Base-by-base conservation (phyloP, 2,888 invertebrate species). In the Gisinianus flammeolus region DNA sequence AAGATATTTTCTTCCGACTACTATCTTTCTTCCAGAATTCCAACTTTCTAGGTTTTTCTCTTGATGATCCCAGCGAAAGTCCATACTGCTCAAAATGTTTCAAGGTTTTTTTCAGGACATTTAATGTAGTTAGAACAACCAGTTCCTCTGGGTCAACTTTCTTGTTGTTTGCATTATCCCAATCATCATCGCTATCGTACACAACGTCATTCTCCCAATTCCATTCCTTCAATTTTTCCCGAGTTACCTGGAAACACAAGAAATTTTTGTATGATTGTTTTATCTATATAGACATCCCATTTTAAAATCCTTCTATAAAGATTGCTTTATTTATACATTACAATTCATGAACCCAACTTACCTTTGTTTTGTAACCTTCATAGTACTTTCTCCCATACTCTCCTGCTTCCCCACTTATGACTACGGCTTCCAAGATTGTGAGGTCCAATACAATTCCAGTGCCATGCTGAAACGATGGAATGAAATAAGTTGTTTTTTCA, bases 341-440 rank as follows among this genome's bases (percentile, higher is more conserved):
- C 8, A 24, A n/a, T 10, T 31, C 66, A 66, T 8, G 19, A 19
- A 22, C 5, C 16, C 12, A 67, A 16, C 26, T 71, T 31, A 71
- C 71, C 44, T 71, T 52, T 30, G 56, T 56, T 30, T 71, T 71
- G 30, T 71, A 71, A 12, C 54, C 71, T 54, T 71, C 71, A 71
- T 71, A 71, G 28, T 30, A 56, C n/a, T 71, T 71, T 22, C 71
- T 44, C 0, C 71, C 71, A 2, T 22, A 44, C 10, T 44, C 69
- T 24, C 22, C 24, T 22, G 71, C 19, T 30, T 56, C 71, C 10
- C 22, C 22, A 0, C 2, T 10, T 22, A 69, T 22, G 16, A 44
- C 31, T 30, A 54, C 54, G 30, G 28, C 28, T 71, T 71, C 71
- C 2, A 71, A n/a, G n/a, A 71, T 56, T 12, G 71, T 71, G 8